Evolutionary conservation across 1,140 invertebrate genomes (phyloP).

Genomic region (Vanessa atalanta): DNA sequence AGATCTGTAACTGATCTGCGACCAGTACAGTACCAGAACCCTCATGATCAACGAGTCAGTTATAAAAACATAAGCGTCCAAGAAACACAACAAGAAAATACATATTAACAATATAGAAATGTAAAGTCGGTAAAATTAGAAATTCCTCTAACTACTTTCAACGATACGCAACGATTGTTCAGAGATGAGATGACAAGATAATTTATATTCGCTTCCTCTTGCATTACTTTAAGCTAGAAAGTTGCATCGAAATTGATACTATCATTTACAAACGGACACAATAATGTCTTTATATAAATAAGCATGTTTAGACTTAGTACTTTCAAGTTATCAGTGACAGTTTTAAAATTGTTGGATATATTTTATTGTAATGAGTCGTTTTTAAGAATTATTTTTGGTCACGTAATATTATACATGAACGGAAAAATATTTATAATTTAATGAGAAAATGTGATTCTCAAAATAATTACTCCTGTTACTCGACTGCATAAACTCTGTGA

Average conservation of each 20-base stretch:
- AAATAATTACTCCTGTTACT: too few relatives aligned
- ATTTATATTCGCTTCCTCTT: slow-evolving; percentile 45
- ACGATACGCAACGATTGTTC: slow-evolving; percentile 53
- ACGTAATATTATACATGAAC: too few relatives aligned
- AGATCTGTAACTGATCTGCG: too few relatives aligned
- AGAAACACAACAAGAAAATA: background rate
- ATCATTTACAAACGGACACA: background rate
- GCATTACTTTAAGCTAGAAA: slow-evolving; percentile 30
- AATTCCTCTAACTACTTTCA: slow-evolving; percentile 41
- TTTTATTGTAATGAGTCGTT: too few relatives aligned
- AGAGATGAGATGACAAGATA: slow-evolving; percentile 44
- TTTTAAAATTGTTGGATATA: background rate
- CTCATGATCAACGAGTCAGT: too few relatives aligned
- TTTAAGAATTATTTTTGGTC: too few relatives aligned
- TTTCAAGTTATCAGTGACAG: background rate
- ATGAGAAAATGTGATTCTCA: too few relatives aligned
- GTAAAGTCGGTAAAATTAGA: slow-evolving; percentile 41
- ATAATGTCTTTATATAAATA: background rate
- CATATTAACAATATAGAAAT: background rate
- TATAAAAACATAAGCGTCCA: too few relatives aligned
- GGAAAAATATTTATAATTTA: too few relatives aligned
- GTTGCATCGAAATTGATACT: slow-evolving; percentile 23
- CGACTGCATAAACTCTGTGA: too few relatives aligned
- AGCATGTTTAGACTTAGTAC: background rate
- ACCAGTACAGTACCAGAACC: too few relatives aligned